These are phyloP conservation scores for Ptilonorhynchus violaceus DNA, from an alignment of 2,113 vertebrate genomes.

Conservation along the genomic window DNA sequence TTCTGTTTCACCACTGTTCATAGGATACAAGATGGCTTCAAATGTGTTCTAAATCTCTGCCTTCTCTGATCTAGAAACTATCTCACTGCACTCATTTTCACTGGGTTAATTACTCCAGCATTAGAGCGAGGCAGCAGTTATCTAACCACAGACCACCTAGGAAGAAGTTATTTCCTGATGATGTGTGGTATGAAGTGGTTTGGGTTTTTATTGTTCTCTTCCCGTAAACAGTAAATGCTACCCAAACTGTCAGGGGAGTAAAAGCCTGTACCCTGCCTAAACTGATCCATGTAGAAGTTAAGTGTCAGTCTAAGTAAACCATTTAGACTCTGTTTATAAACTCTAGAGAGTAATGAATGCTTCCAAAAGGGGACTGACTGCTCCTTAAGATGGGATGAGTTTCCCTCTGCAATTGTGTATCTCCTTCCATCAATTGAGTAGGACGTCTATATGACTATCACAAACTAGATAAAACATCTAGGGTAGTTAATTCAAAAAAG, in stretches of 20 bases:
- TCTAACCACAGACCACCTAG: neutral
- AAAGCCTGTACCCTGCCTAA: neutral
- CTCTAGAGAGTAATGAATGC: neutral
- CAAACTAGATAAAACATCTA: neutral
- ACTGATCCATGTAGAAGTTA: neutral
- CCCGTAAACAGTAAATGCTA: neutral
- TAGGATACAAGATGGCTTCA: neutral
- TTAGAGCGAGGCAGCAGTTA: neutral
- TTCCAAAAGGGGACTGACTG: neutral
- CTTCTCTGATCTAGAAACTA: neutral
- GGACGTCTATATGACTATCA: neutral
- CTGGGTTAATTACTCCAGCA: neutral
- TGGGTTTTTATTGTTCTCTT: neutral
- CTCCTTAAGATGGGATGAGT: neutral
- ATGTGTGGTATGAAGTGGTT: neutral
- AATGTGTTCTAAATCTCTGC: neutral
- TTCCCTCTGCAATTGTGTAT: neutral
- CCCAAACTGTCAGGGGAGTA: neutral
- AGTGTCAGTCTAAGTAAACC: neutral
- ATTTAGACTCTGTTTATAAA: neutral
- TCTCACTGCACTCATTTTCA: neutral
- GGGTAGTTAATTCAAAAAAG: neutral
- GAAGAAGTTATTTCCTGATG: neutral
- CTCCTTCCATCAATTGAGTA: neutral
- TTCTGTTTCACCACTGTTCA: neutral